phyloP scores from a whole-genome alignment of 2,888 invertebrate genomes.

The Erebia palarica region DNA sequence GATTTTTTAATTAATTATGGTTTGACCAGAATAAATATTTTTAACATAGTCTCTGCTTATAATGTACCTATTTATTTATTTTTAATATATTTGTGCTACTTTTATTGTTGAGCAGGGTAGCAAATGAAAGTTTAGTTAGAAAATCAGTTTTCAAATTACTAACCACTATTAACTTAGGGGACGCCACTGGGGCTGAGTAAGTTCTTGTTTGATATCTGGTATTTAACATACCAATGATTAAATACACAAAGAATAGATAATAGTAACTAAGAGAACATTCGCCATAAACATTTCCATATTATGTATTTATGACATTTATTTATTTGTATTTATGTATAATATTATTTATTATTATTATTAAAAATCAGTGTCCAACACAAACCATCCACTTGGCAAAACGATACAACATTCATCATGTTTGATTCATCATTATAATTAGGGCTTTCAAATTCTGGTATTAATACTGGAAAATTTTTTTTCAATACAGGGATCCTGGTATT shows the following conservation, averaged over 20 bases:
- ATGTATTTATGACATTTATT: neutral
- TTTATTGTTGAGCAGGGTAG: neutral
- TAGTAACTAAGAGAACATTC: neutral
- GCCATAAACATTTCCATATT: neutral
- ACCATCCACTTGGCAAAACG: constrained; percentile 25
- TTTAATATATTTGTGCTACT: neutral
- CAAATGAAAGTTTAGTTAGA: too few relatives aligned
- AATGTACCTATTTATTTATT: too few relatives aligned
- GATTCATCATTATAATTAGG: constrained; percentile 29
- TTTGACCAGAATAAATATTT: too few relatives aligned
- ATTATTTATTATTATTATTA: neutral
- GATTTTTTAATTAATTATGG: too few relatives aligned
- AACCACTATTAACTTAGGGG: too few relatives aligned
- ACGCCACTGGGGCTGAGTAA: too few relatives aligned
- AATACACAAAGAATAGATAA: neutral
- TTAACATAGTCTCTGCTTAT: neutral
- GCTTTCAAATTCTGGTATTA: too few relatives aligned
- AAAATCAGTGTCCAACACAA: constrained; percentile 43
- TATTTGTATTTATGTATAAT: neutral
- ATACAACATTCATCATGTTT: constrained; percentile 41
- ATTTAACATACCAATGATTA: too few relatives aligned
- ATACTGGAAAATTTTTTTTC: too few relatives aligned
- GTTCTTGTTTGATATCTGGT: too few relatives aligned
- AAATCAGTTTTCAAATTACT: too few relatives aligned
- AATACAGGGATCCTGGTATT: too few relatives aligned